Evolutionary conservation across 2,113 vertebrate genomes (phyloP).

Genomic region (Percina caprodes): DNA sequence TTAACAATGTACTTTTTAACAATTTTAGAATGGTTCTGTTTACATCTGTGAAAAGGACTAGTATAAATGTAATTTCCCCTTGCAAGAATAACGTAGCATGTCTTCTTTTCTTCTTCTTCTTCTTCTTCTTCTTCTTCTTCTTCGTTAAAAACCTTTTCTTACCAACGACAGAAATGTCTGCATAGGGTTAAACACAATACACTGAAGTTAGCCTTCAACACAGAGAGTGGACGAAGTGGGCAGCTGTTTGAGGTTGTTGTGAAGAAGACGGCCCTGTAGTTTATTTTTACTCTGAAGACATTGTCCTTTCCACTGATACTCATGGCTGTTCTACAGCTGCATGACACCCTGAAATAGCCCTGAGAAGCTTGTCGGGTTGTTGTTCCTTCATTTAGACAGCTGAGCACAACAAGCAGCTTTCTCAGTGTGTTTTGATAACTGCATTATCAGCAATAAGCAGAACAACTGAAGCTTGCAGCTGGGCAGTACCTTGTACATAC

Average conservation of each 20-base stretch:
- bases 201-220: background rate
- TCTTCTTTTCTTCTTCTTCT: no score
- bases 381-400: background rate
- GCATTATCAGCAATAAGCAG: background rate
- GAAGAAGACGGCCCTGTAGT: conserved; percentile 12
- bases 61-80: no score
- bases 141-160: no score
- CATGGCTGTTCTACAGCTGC: conserved; percentile 28
- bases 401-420: background rate
- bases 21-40: no score
- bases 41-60: no score
- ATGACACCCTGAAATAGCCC: background rate
- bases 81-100: no score
- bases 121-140: no score
- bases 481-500: background rate
- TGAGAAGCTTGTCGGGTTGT: background rate
- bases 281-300: conserved; percentile 33
- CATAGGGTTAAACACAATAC: background rate
- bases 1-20: no score
- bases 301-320: background rate
- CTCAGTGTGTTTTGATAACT: background rate
- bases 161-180: background rate
- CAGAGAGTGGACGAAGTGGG: background rate
- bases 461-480: background rate
- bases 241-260: conserved; percentile 12